Base-by-base conservation (phyloP, 2,797 vertebrate species). In the Smutsia temminckii region DNA sequence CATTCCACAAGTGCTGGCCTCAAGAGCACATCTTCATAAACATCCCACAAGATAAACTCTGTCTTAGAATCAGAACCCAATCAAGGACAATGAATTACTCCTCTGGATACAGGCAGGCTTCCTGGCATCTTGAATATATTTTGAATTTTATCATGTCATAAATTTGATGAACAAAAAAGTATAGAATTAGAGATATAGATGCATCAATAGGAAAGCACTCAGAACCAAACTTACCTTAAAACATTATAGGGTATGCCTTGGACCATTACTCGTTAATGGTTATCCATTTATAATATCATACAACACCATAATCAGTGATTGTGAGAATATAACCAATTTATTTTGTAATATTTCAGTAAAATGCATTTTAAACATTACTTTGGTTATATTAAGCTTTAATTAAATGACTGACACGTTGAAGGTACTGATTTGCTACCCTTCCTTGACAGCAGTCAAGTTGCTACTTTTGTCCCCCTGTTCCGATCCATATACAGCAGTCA, bases 391-490 rank as follows among this genome's bases (percentile, higher is more conserved):
- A 84, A 93, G n/a, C 27, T 87, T 53, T 20, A 84, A 55, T 71
- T 40, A 66, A 78, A 78, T 77, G 7, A 40, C 0, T 79, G 55
- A 55, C 40, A 63, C 13, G 49, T 2, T 63, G 34, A 74, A 66
- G 3, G 8, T 51, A 85, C 94, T 42, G 21, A 94, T 95, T 95
- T 42, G n/a, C 71, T 79, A 91, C 78, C 37, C 55, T 86, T 66
- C 75, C 89, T 93, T 97, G 96, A 96, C 80, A 90, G 37, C 8
- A 72, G 87, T 86, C 55, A 94, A 46, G 46, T 40, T 96, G 66
- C 81, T 97, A 95, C 97, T 94, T 96, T 84, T 94, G 12, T 40
- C 78, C 79, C 51, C 29, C 87, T 92, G 95, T 27, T 90, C 61
- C 92, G 85, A 77, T 40, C 55, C 40, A 94, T 5, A 1, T 21